Percentiles rank a stretch among this genome's conserved stretches.
Conservation (phyloP, 1,140 invertebrate species). For the Drosophila teissieri region DNA sequence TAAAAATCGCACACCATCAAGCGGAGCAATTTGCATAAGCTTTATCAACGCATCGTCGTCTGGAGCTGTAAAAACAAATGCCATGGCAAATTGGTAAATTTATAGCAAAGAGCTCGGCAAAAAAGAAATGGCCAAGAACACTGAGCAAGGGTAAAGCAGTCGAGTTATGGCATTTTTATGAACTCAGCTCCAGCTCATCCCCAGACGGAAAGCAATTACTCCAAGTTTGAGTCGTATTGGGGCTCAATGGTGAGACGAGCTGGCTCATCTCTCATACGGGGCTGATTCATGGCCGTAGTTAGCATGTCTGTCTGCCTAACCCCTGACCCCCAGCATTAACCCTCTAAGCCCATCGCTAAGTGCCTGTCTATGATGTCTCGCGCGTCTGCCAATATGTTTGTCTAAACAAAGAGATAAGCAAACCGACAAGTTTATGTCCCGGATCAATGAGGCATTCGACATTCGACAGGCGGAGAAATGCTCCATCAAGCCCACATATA, state of each 20-base stretch:
- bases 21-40: conserved; percentile 67
- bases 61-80: conserved; percentile 69
- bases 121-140: neutral
- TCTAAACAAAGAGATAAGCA: conserved; percentile 38
- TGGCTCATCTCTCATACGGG: conserved; percentile 31
- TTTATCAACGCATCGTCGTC: conserved; percentile 41
- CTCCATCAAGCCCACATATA: neutral
- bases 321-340: conserved; percentile 14
- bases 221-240: conserved; percentile 66
- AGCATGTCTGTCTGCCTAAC: conserved; percentile 52
- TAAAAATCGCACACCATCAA: conserved; percentile 63
- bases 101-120: conserved; percentile 23
- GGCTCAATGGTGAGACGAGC: conserved; percentile 28
- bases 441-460: conserved; percentile 60
- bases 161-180: conserved; percentile 70
- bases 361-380: conserved; percentile 53
- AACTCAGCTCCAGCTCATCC: conserved; percentile 36
- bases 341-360: conserved; percentile 25
- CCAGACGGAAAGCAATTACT: conserved; percentile 60
- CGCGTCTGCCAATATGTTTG: conserved; percentile 60
- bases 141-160: conserved; percentile 9
- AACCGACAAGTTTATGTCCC: conserved; percentile 65
- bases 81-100: conserved; percentile 67
- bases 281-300: conserved; percentile 68
- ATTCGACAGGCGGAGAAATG: conserved; percentile 46